Evolutionary conservation across 2,888 invertebrate genomes (phyloP), one percentile per base, ranked within the genome.

Genomic region (Philhelius pedissequus): DNA sequence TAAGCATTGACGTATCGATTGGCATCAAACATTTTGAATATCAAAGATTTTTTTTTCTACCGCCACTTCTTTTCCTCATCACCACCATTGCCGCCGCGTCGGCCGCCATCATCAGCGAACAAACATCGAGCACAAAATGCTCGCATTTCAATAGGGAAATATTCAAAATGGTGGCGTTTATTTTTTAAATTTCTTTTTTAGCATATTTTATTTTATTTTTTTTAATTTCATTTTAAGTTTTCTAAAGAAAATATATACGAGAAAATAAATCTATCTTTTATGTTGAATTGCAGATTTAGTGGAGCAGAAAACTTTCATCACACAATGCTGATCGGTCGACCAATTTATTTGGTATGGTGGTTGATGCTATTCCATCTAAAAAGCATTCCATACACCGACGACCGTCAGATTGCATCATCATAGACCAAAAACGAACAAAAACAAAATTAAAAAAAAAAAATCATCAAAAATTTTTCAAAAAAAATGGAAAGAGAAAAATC

Each of bases 261-360:
- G 32, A 48, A 30, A 30, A 64, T 64, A 64, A 64, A 64, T 48
- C 64, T 60, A 52, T 75, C 74, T 64, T 83, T 77, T 77, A 66
- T 75, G 43, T 62, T 70, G 22, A 78, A 74, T 70, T 79, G 79
- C 79, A 79, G 64, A 64, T 79, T 74, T 79, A 83, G 79, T 79
- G 74, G 52, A 83, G 74, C 74, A 70, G 64, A 83, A 79, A 79
- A 64, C 20, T 74, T 74, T 58, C 30, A 35, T 66, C 83, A 66
- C 45, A 83, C 79, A 79, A 79, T 75, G 73, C 62, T 78, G 64
- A 79, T 83, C 79, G 83, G 74, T 83, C 74, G 83, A 83, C 74
- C 74, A 74, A 79, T 83, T 83, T 75, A 74, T 83, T 40, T 38
- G 40, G 35, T 52, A 13, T 25, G 48, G 48, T 48, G 35, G 74